Base-by-base conservation (phyloP, 2,797 vertebrate species). In the Sebastes matsubarae region DNA sequence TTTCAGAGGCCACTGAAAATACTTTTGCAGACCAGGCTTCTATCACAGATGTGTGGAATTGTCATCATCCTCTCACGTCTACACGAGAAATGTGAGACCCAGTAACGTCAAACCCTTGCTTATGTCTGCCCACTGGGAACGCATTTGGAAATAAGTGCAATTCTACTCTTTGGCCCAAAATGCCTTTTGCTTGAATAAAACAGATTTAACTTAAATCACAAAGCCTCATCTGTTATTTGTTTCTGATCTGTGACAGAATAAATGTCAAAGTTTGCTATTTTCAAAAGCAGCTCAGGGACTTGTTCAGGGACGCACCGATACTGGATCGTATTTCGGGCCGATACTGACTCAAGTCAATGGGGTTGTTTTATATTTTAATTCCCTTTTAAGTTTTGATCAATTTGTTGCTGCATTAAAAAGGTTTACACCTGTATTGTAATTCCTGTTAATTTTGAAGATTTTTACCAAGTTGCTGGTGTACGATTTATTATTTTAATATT, bases 181-280 rank as follows among this genome's bases (percentile, higher is more conserved):
- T 85, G 66, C 58, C 69, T 83, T 83, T 92, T 89, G 81, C 82
- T 88, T 91, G 52, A 93, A 92, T 91, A 88, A 92, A 93, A 88
- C 5, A 6, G 24, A 88, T 77, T 36, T 42, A 77, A 84, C 50
- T 80, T 55, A 78, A 82, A 79, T 79, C 22, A 52, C 20, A 68
- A 84, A 69, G 38, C n/a, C 6, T 71, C 1, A 1, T 52, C 29
- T 81, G 14, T 74, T 73, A 72, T 57, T 69, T 27, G 5, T 67
- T 22, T 36, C 6, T 68, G 13, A 32, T 67, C 12, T 58, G 10
- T 72, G 12, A 68, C 2, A 2, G 30, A 68, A 63, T 10, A 12
- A 11, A 66, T 66, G 13, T 34, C n/a, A 52, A 5, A 4, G 4
- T n/a, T 58, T 22, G 12, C 6, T 30, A 4, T 50, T 61, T 5